Evolutionary conservation across 2,888 invertebrate genomes (phyloP).

Genomic region (Drosophila eohydei): DNA sequence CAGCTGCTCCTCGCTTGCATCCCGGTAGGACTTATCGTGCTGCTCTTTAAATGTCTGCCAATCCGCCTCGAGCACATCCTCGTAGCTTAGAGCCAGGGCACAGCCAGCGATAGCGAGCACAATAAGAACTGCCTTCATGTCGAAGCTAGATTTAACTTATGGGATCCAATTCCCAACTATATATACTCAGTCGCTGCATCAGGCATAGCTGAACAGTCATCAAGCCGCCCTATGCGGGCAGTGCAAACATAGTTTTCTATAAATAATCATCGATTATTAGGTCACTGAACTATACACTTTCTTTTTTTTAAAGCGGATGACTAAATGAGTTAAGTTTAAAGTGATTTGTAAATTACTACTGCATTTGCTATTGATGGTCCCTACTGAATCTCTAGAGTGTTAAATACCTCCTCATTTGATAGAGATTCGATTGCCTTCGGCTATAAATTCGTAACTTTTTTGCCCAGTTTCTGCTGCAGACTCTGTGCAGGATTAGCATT

Average conservation of each 20-base stretch:
- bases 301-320: too few species aligned
- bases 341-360: too few species aligned
- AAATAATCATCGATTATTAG: neutral
- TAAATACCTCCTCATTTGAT: too few species aligned
- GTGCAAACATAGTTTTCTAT: neutral
- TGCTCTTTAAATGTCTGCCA: conserved; percentile 68
- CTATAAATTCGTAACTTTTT: too few species aligned
- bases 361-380: too few species aligned
- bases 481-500: too few species aligned
- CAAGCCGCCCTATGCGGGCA: too few species aligned
- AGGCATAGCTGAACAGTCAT: neutral
- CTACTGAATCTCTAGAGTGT: too few species aligned
- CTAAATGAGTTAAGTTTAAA: too few species aligned
- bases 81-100: conserved; percentile 1
- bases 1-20: conserved; percentile 90
- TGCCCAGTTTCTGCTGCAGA: too few species aligned
- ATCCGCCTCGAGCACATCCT: conserved; percentile 6
- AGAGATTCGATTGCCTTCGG: too few species aligned
- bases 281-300: neutral
- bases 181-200: neutral
- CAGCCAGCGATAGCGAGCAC: conserved; percentile 6
- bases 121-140: conserved; percentile 21
- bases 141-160: neutral
- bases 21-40: conserved; percentile 88
- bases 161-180: conserved; percentile 82